Evolutionary conservation across 2,888 invertebrate genomes (phyloP).

Genomic region (Sicus ferrugineus): DNA sequence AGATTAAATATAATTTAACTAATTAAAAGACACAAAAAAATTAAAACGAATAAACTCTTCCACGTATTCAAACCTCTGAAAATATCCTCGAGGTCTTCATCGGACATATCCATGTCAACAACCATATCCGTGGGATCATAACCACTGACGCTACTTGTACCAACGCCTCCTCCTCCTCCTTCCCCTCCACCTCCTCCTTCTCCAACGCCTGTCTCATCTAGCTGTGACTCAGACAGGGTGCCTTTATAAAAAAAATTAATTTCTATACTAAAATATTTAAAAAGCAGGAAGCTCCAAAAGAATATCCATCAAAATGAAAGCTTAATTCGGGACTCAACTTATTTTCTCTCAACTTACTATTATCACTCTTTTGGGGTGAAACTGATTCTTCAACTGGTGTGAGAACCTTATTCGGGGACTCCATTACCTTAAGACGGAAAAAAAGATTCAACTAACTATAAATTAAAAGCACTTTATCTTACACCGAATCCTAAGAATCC

Average conservation of each 20-base stretch:
- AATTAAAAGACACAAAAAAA: conserved; percentile 17
- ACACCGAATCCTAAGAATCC: conserved; percentile 36
- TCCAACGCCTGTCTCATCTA: conserved; percentile 56
- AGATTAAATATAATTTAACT: not conserved
- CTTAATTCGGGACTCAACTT: not conserved
- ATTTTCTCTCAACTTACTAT: conserved; percentile 48
- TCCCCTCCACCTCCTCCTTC: conserved; percentile 46
- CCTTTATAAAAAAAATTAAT: conserved; percentile 43
- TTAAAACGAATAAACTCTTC: not conserved
- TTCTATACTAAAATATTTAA: not conserved
- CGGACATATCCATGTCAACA: conserved; percentile 88
- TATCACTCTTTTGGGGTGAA: conserved; percentile 56
- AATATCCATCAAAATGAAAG: too few relatives aligned
- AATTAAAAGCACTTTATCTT: not conserved
- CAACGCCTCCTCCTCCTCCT: conserved; percentile 43
- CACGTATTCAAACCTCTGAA: conserved; percentile 55
- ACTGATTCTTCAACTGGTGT: conserved; percentile 29
- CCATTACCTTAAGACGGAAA: not conserved
- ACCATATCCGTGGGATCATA: conserved; percentile 73
- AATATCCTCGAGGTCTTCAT: conserved; percentile 72
- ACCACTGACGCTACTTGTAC: conserved; percentile 38
- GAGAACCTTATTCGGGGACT: conserved; percentile 26
- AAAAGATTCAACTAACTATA: not conserved
- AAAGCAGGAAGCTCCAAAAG: not conserved
- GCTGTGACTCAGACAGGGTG: conserved; percentile 55